A percentile compares a stretch with the other conserved stretches of the same genome.
phyloP scores from a whole-genome alignment of 2,113 vertebrate species.

The Hiodon alosoides region DNA sequence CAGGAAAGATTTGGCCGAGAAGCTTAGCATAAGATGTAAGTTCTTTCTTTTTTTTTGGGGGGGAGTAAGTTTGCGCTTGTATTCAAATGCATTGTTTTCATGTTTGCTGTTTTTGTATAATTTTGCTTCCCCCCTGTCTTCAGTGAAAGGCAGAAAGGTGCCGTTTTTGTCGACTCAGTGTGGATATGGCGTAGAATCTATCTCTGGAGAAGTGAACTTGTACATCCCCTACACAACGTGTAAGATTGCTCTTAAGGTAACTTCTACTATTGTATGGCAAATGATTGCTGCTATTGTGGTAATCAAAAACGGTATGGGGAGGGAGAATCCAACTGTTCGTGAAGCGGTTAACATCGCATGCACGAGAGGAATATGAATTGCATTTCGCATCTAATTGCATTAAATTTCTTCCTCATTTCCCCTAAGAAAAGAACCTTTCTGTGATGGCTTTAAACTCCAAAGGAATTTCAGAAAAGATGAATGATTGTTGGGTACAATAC shows the following conservation, averaged over 20 bases:
- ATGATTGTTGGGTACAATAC: too few relatives aligned
- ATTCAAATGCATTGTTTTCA: neutral
- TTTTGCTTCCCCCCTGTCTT: neutral
- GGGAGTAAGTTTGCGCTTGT: neutral
- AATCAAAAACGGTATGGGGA: neutral
- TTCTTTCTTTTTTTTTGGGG: neutral
- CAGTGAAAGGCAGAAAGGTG: slow-evolving; percentile 48
- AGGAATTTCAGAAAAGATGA: too few relatives aligned
- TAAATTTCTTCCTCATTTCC: too few relatives aligned
- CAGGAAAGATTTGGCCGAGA: slow-evolving; percentile 22
- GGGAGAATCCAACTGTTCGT: too few relatives aligned
- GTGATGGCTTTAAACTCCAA: too few relatives aligned
- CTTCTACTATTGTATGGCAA: neutral
- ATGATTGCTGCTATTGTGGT: neutral
- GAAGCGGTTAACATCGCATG: too few relatives aligned
- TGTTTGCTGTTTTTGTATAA: neutral
- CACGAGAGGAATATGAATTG: too few relatives aligned
- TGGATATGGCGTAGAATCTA: slow-evolving; percentile 35
- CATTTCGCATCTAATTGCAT: too few relatives aligned
- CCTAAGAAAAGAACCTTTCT: too few relatives aligned
- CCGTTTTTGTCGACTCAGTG: slow-evolving; percentile 53
- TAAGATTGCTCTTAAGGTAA: slow-evolving; percentile 48
- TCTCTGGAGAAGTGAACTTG: slow-evolving; percentile 34
- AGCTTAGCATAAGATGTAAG: slow-evolving; percentile 42
- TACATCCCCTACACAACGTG: slow-evolving; percentile 38